Base-by-base conservation (phyloP, 2,113 vertebrate genomes). In the Burhinus oedicnemus region DNA sequence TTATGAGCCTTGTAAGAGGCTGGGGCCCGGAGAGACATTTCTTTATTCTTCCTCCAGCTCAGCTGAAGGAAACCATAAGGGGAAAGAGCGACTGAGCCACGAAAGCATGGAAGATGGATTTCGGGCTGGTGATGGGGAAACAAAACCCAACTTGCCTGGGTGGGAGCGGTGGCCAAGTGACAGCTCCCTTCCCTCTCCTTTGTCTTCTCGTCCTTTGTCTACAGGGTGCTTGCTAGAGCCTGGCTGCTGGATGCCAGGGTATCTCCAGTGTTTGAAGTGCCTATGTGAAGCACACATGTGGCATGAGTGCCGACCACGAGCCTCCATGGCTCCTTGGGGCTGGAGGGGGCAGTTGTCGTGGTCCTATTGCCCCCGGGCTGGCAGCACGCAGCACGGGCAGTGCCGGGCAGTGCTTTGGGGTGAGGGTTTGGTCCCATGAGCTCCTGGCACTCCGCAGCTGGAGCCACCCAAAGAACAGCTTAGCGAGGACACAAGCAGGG, bases 31-130 rank as follows among this genome's bases (percentile, higher is more conserved):
- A 96, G 91, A 97, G 95, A 97, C 85, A 34, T 96, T 95, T 94
- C 96, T 98, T 97, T 97, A 95, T 98, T 97, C 97, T 98, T 96
- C 57, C 95, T 97, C 96, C 97, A 97, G 96, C 96, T 87, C 95
- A 95, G 96, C 95, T 97, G 97, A 98, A 97, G 96, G 96, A 97
- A 98, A 97, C 96, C 97, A 97, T 96, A 97, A 97, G 96, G 96
- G 87, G 85, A 90, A 93, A 78, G 95, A 96, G 79, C 27, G 9
- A 76, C 77, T 76, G 94, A 97, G 96, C 96, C 95, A 97, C 36
- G 49, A 95, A 95, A 94, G 82, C 95, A 88, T 96, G 93, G 96
- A 85, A 95, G 96, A 96, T 89, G 94, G 91, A 95, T 94, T 94
- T 95, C 5, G 5, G 96, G 87, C 62, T 95, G 95, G 87, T 91